Evolutionary conservation across 2,113 vertebrate species (phyloP).

Genomic region (Brachirus orientalis): DNA sequence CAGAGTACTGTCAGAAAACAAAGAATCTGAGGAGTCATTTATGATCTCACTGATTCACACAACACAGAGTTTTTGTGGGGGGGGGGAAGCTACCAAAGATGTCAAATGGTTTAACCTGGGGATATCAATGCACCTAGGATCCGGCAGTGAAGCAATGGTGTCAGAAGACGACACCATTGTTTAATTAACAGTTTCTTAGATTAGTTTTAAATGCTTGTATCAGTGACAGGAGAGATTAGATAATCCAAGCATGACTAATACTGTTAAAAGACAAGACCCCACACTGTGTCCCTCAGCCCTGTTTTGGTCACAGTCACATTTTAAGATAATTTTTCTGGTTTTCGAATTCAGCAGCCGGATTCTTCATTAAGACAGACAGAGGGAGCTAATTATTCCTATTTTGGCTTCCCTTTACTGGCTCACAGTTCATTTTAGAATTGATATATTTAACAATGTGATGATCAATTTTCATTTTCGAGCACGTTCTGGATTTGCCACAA

Average conservation of each 20-base stretch:
- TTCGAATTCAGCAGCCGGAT: too few relatives aligned
- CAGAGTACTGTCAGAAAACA: not conserved
- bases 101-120: not conserved
- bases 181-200: constrained; percentile 33
- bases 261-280: constrained; percentile 45
- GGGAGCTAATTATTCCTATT: too few relatives aligned
- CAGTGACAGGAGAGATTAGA: constrained; percentile 45
- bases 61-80: too few relatives aligned
- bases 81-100: not conserved
- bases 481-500: too few relatives aligned
- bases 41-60: too few relatives aligned
- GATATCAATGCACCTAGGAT: constrained; percentile 12
- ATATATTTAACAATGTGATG: too few relatives aligned
- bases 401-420: too few relatives aligned
- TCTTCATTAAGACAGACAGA: too few relatives aligned
- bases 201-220: constrained; percentile 24
- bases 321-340: too few relatives aligned
- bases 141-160: constrained; percentile 10
- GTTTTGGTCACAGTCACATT: not conserved
- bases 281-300: constrained; percentile 34
- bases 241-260: constrained; percentile 45
- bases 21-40: too few relatives aligned
- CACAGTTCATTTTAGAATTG: too few relatives aligned
- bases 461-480: too few relatives aligned
- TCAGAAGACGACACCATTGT: constrained; percentile 67